Base-by-base conservation (phyloP, 2,797 vertebrate species). In the Semaprochilodus insignis region DNA sequence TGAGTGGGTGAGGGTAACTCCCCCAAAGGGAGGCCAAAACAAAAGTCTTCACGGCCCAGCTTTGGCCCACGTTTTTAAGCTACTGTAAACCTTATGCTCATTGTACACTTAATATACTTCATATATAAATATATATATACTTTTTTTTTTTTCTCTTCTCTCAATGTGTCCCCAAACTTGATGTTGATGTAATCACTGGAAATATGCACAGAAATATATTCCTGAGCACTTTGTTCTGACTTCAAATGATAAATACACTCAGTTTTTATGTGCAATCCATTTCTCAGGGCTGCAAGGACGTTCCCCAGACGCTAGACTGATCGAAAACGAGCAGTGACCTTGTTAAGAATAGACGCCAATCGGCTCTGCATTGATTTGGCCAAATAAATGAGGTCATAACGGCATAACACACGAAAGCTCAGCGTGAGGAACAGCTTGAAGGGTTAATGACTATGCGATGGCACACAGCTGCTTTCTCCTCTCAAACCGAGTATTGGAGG, bases 321-420 rank as follows among this genome's bases (percentile, higher is more conserved):
- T 62, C 34, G 25, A 79, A 77, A 79, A 8, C 0, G 17, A 71
- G 66, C 62, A 34, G 31, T 34, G 74, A 60, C 36, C 62, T 66
- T 70, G 17, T 67, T 44, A 15, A 17, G 16, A 67, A 63, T 27
- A 21, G 74, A 71, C 40, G 48, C 48, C 62, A 80, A 83, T 70
- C 63, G 25, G 21, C 11, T 4, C 16, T 6, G 23, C 13, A 27
- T 55, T 80, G n/a, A 72, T 83, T 78, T 71, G 55, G n/a, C 23
- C 52, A 44, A 79, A 81, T 73, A 75, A 85, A 85, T 16, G 62
- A 79, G 62, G 36, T 74, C 2, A 19, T 75, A 67, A 67, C 62
- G 25, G 72, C 7, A 6, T 52, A 81, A 65, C 51, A 23, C 36
- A 14, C 36, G 4, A n/a, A 62, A 62, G 36, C 70, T 8, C 76